phyloP scores from a whole-genome alignment of 2,888 invertebrate genomes.

The Notocelia uddmanniana region DNA sequence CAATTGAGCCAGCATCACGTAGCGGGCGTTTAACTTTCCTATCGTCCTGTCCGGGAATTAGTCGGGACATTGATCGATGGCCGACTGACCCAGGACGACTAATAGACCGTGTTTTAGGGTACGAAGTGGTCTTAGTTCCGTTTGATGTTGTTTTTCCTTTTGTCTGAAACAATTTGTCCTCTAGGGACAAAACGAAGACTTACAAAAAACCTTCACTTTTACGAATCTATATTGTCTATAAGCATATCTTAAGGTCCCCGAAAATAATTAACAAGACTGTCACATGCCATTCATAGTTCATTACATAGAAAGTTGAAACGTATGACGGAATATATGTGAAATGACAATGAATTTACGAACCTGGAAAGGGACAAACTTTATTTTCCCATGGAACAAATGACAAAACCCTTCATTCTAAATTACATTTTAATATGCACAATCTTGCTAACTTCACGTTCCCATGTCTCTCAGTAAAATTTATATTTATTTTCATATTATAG shows the following conservation, averaged over 20 bases:
- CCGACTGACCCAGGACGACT: slow-evolving; percentile 41
- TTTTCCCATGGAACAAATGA: slow-evolving; percentile 26
- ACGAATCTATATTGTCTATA: background rate
- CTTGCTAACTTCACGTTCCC: slow-evolving; percentile 63
- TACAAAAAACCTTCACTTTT: background rate
- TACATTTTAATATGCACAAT: slow-evolving; percentile 61
- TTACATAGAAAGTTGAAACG: background rate
- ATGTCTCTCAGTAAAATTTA: slow-evolving; percentile 66
- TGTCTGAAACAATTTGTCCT: background rate
- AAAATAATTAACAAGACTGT: background rate
- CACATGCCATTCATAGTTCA: background rate
- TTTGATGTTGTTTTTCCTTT: slow-evolving; percentile 9
- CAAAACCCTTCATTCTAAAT: slow-evolving; percentile 45
- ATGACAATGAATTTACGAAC: background rate
- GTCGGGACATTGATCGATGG: slow-evolving; percentile 55
- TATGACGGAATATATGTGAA: too few species aligned
- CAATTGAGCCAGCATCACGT: slow-evolving; percentile 61
- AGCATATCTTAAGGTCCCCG: too few species aligned
- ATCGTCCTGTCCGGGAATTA: slow-evolving; percentile 54
- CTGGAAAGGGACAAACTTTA: background rate
- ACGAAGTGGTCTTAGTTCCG: slow-evolving; percentile 12
- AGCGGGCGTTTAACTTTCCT: slow-evolving; percentile 57
- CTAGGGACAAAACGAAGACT: background rate
- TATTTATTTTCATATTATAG: slow-evolving; percentile 58
- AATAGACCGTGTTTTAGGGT: slow-evolving; percentile 37